Evolutionary conservation across 1,140 invertebrate species (phyloP).

Genomic region (Matsumurasca onukii): DNA sequence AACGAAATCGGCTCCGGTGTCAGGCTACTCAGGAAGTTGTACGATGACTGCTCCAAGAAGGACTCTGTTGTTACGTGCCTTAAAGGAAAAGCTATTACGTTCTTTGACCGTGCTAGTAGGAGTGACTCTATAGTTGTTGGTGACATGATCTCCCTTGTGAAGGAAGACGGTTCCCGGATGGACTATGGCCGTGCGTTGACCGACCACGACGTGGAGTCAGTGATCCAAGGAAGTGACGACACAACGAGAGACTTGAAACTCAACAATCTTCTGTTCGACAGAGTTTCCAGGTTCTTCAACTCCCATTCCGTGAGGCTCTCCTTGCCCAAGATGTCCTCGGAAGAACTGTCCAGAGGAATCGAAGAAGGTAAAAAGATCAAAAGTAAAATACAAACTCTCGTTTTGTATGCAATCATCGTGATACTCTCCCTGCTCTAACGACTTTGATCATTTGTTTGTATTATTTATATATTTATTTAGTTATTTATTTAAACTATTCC

Average conservation of each 20-base stretch:
- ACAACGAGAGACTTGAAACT: constrained; percentile 62
- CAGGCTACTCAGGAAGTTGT: constrained; percentile 55
- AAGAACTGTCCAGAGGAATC: constrained; percentile 64
- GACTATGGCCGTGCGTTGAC: constrained; percentile 48
- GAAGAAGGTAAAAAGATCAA: constrained; percentile 65
- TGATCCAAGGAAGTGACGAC: constrained; percentile 59
- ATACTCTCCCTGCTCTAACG: not conserved
- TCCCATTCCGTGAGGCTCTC: constrained; percentile 72
- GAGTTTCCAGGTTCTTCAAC: constrained; percentile 67
- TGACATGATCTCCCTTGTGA: constrained; percentile 62
- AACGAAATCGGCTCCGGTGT: constrained; percentile 10
- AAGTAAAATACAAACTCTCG: constrained; percentile 12
- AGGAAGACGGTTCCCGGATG: constrained; percentile 55
- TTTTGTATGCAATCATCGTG: constrained; percentile 1
- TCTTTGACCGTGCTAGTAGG: constrained; percentile 58
- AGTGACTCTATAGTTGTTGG: constrained; percentile 36
- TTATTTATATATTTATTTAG: no score
- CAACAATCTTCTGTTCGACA: constrained; percentile 67
- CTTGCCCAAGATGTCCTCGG: constrained; percentile 65
- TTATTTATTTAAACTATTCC: no score
- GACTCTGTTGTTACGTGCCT: constrained; percentile 65
- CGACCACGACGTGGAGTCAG: constrained; percentile 65
- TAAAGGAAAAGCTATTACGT: constrained; percentile 71
- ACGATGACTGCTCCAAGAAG: constrained; percentile 64
- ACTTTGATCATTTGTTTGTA: no score